phyloP scores from a whole-genome alignment of 2,797 vertebrate genomes.

The Lerista edwardsae region DNA sequence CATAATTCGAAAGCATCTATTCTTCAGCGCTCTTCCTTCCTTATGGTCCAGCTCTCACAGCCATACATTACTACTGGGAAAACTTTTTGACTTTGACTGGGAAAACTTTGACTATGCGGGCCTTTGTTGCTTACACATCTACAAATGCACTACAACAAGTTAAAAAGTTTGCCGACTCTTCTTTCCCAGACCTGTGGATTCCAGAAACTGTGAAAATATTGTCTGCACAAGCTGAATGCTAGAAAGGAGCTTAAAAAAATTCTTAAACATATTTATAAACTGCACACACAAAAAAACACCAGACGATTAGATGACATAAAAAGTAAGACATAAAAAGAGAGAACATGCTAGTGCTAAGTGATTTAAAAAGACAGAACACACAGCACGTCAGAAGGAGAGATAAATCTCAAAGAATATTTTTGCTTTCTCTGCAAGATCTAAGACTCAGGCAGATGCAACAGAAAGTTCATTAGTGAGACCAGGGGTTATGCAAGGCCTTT shows the following conservation, averaged over 20 bases:
- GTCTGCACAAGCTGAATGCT: neutral
- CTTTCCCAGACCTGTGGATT: fast-evolving
- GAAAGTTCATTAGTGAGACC: neutral
- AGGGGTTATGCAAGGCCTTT: neutral
- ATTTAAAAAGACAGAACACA: neutral
- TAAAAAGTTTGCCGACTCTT: too few relatives aligned
- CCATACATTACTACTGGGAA: too few relatives aligned
- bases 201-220: neutral
- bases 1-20: too few relatives aligned
- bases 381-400: neutral
- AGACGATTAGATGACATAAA: neutral
- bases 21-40: too few relatives aligned
- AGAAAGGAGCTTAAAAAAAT: neutral
- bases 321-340: neutral
- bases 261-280: too few relatives aligned
- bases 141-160: too few relatives aligned
- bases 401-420: neutral
- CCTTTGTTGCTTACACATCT: too few relatives aligned
- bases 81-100: too few relatives aligned
- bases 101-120: too few relatives aligned
- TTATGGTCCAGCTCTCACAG: too few relatives aligned
- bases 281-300: neutral
- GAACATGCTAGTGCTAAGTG: neutral
- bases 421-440: neutral
- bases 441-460: neutral